phyloP scores from a whole-genome alignment of 1,140 invertebrate genomes.

The Panulirus ornatus region DNA sequence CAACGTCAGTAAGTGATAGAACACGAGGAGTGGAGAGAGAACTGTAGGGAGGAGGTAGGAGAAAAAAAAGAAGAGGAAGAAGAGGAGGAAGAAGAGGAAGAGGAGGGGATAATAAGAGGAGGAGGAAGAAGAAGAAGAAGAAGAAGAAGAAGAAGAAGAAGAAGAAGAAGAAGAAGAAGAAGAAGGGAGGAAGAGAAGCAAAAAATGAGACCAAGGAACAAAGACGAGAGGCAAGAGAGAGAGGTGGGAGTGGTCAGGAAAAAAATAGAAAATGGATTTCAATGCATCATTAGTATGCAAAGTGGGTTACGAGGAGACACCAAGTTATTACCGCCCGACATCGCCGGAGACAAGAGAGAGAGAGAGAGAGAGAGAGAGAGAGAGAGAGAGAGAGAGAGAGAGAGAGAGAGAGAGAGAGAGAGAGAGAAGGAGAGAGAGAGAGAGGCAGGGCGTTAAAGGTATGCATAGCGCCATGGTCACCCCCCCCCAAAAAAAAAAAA shows the following conservation, averaged over 20 bases:
- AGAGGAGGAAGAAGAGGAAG: background rate
- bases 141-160: background rate
- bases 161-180: background rate
- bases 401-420: conserved; percentile 1
- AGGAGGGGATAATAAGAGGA: background rate
- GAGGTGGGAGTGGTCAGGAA: too few relatives aligned
- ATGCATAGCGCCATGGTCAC: background rate
- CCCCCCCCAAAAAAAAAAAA: background rate
- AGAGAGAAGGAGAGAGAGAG: background rate
- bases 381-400: conserved; percentile 13
- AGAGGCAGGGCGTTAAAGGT: background rate
- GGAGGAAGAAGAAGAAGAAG: background rate
- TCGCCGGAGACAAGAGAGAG: background rate
- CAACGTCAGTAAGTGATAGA: too few relatives aligned
- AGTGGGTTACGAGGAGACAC: conserved; percentile 23
- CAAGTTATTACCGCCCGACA: background rate
- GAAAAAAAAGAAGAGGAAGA: background rate
- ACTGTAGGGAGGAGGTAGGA: background rate
- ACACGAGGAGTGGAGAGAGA: background rate
- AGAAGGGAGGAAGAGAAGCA: too few relatives aligned
- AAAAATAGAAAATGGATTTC: background rate
- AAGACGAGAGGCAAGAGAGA: background rate
- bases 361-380: conserved; percentile 4
- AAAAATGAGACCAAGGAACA: background rate
- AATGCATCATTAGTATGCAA: conserved; percentile 28